Conservation (phyloP, 2,888 invertebrate genomes). For the Nysson spinosus region DNA sequence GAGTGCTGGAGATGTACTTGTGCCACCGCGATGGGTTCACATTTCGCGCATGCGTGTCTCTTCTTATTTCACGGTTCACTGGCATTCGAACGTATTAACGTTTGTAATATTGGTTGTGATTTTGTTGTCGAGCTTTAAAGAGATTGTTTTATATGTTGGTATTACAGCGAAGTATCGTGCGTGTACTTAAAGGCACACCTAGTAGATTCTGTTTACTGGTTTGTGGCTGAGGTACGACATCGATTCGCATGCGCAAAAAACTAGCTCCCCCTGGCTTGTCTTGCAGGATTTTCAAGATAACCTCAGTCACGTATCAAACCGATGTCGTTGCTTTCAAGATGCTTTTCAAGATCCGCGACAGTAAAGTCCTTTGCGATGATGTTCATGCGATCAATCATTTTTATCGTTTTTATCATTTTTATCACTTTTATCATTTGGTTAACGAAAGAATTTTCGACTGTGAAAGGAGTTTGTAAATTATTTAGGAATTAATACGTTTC, state of each 20-base stretch:
- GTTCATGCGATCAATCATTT: too few species aligned
- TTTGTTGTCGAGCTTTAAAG: slow-evolving; percentile 31
- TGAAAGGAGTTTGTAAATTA: too few species aligned
- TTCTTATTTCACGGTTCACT: slow-evolving; percentile 35
- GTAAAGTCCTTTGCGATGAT: too few species aligned
- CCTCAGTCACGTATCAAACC: slow-evolving; percentile 10
- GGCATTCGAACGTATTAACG: neutral
- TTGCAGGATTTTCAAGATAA: slow-evolving; percentile 50
- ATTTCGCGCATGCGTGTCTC: slow-evolving; percentile 5
- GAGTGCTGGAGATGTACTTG: slow-evolving; percentile 31
- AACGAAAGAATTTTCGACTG: too few species aligned
- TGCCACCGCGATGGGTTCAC: slow-evolving; percentile 19
- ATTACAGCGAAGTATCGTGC: neutral
- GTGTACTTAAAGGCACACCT: neutral
- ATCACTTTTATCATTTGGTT: too few species aligned
- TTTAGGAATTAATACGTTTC: too few species aligned
- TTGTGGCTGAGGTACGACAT: slow-evolving; percentile 34
- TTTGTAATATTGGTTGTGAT: slow-evolving; percentile 16
- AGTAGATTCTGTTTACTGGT: slow-evolving; percentile 12
- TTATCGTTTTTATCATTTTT: too few species aligned
- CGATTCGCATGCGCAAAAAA: slow-evolving; percentile 38
- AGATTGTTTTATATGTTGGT: slow-evolving; percentile 4
- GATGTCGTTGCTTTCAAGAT: neutral
- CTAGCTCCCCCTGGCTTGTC: slow-evolving; percentile 42
- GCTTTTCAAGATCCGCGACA: slow-evolving; percentile 12